Conservation (phyloP, 2,113 vertebrate genomes). For the Panthera tigris region DNA sequence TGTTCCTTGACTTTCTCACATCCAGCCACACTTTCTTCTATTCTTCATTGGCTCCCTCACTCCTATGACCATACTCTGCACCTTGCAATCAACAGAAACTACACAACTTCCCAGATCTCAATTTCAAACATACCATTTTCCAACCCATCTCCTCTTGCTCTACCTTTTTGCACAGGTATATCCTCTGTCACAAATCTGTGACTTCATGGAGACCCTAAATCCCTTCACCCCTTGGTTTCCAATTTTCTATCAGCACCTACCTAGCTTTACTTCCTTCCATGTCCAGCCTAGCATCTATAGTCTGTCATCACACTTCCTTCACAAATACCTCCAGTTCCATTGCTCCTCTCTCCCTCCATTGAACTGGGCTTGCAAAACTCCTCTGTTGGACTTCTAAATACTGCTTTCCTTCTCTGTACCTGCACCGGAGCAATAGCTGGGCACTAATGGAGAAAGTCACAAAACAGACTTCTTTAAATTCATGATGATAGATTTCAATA, state of each 20-base stretch:
- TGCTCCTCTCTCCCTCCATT: neutral
- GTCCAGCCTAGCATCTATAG: neutral
- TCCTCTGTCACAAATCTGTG: neutral
- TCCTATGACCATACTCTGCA: neutral
- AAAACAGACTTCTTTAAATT: neutral
- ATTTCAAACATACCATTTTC: neutral
- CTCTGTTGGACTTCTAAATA: neutral
- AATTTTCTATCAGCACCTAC: neutral
- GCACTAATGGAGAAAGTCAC: neutral
- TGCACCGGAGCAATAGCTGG: neutral
- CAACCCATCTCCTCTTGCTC: neutral
- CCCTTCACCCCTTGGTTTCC: neutral
- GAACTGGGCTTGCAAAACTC: neutral
- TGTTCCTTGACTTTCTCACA: neutral
- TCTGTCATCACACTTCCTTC: neutral
- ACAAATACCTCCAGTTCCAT: neutral
- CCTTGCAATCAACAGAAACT: neutral
- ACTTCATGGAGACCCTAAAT: neutral
- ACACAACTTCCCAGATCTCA: neutral
- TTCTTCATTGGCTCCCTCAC: neutral
- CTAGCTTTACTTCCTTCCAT: neutral
- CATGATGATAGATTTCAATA: neutral
- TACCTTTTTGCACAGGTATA: neutral
- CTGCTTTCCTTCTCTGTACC: neutral
- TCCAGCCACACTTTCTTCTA: neutral